Evolutionary conservation across 1,140 invertebrate genomes (phyloP), one percentile per base, ranked within the genome.

Genomic region (Lepidurus couesii): DNA sequence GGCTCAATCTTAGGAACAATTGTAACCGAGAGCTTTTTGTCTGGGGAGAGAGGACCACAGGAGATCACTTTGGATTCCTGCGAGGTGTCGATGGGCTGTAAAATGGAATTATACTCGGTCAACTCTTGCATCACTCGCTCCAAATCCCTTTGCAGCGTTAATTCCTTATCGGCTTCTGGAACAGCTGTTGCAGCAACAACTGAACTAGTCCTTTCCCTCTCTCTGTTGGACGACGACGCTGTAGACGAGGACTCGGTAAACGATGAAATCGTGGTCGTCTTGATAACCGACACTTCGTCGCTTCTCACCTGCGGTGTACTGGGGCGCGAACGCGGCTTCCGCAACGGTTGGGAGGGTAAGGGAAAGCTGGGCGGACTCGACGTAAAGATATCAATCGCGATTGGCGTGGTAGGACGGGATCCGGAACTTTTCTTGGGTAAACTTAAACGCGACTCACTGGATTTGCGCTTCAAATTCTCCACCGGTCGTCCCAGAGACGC

Each of bases 61-160:
- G 53, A 13, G 21, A 13, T 16, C 16, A 13, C 8, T 65, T 65
- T 65, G 0, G 53, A 65, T 21, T 65, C 53, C 13, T 65, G 53
- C 53, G 53, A 65, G 1, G 53, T n/a, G 9, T 65, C 53, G 6
- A 16, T 65, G 21, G 53, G 53, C 53, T 65, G 53, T 16, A 65
- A 65, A 65, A 65, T 65, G 53, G 53, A 65, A 65, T 65, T 65
- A 16, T n/a, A 65, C 13, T 65, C 53, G 10, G 53, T 65, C 21
- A 65, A 65, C 21, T 65, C 53, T 16, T 65, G 53, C 53, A 65
- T 65, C 53, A 65, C 53, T 65, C 53, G 53, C 21, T 65, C 53
- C 13, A 65, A 65, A 16, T 65, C 53, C 21, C 53, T 65, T 21
- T 65, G 53, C n/a, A 65, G 13, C 53, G 53, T 65, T 21, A 65